phyloP scores from a whole-genome alignment of 2,797 vertebrate genomes.

The Botia almorhae region DNA sequence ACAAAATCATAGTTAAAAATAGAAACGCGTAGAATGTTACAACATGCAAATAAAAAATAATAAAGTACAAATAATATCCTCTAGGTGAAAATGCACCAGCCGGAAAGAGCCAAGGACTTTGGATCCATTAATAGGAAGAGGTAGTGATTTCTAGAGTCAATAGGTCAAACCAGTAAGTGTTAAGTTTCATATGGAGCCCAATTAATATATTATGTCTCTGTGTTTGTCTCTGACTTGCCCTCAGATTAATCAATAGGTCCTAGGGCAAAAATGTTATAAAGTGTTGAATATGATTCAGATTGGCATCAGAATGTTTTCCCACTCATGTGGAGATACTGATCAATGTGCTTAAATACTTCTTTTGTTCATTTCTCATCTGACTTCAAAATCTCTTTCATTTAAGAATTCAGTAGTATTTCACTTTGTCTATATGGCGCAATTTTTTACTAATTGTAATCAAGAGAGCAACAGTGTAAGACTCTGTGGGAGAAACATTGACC shows the following conservation, averaged over 20 bases:
- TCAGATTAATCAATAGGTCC: slow-evolving; percentile 46
- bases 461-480: neutral
- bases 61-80: no score
- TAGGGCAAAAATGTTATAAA: neutral
- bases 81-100: slow-evolving; percentile 6
- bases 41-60: neutral
- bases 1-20: slow-evolving; percentile 26
- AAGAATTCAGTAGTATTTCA: no score
- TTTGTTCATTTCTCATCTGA: neutral
- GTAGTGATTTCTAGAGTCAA: slow-evolving; percentile 37
- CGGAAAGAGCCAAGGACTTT: slow-evolving; percentile 37
- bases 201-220: slow-evolving; percentile 32
- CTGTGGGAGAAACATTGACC: no score
- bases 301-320: neutral
- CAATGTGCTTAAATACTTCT: neutral
- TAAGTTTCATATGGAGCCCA: slow-evolving; percentile 37
- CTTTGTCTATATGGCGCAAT: no score
- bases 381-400: neutral
- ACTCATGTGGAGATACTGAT: neutral
- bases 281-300: neutral
- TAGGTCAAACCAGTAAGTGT: slow-evolving; percentile 49
- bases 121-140: slow-evolving; percentile 46
- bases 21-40: neutral
- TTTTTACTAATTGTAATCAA: neutral
- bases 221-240: slow-evolving; percentile 35